Evolutionary conservation across 2,113 vertebrate species (phyloP).

Genomic region (Bos taurus): ARS-UCD2.0 NC_037356.1:32820501-32821000

Average conservation of each 20-base stretch:
- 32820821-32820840: neutral
- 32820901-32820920: neutral
- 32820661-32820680: neutral
- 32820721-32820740: neutral
- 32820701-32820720: neutral
- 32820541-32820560: neutral
- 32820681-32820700: neutral
- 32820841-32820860: neutral
- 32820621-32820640: neutral
- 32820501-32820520: neutral
- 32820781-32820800: neutral
- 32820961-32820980: neutral
- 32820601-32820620: neutral
- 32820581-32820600: neutral
- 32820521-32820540: neutral
- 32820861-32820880: neutral
- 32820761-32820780: neutral
- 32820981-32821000: neutral
- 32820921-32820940: neutral
- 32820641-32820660: neutral
- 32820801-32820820: neutral
- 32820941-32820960: neutral
- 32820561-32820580: neutral
- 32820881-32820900: neutral
- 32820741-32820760: neutral